Evolutionary conservation across 2,797 vertebrate genomes (phyloP), one percentile per base, ranked within the genome.

Genomic region (Sebastes taczanowskii): DNA sequence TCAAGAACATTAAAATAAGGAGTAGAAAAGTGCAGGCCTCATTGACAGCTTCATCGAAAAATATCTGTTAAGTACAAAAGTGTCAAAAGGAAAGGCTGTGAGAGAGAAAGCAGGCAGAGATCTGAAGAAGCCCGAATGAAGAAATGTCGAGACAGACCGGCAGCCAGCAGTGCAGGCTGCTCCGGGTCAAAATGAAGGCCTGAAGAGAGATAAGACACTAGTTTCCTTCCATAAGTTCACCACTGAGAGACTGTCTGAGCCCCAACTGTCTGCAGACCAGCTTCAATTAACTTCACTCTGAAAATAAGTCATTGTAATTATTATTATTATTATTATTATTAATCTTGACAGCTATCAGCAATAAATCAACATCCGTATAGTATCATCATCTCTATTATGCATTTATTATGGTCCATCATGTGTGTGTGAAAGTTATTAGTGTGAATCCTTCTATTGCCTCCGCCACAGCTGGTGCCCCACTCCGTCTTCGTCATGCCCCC

Each of bases 1-100:
- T 82, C 55, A 34, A 72, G 83, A 88, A 90, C 88, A 86, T 90
- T 87, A 90, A 92, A 93, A 93, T 81, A 82, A 94, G 87, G 80
- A 94, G 93, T 95, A 95, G 94, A 96, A 96, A 96, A 96, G 95
- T 96, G 95, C 95, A 96, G 95, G 94, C 94, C 94, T 95, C 93
- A 32, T 85, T 77, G 91, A 94, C 93, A 91, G 90, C 92, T 92
- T 94, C 94, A 90, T 96, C 85, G 83, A 95, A 96, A 96, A 96
- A 96, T 96, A 96, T 94, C 94, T 95, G 94, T 92, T 89, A 95
- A 93, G 94, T 96, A 95, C 93, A 96, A 96, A 96, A 94, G 92
- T 94, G 92, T 94, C 89, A 89, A 95, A 93, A 94, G 86, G 83
- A 94, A 94, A 94, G 93, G 91, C 93, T 89, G 91, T 88, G 93